Percentiles rank a stretch among this genome's conserved stretches.
phyloP scores from a whole-genome alignment of 2,113 vertebrate genomes.

The Pluvialis apricaria region DNA sequence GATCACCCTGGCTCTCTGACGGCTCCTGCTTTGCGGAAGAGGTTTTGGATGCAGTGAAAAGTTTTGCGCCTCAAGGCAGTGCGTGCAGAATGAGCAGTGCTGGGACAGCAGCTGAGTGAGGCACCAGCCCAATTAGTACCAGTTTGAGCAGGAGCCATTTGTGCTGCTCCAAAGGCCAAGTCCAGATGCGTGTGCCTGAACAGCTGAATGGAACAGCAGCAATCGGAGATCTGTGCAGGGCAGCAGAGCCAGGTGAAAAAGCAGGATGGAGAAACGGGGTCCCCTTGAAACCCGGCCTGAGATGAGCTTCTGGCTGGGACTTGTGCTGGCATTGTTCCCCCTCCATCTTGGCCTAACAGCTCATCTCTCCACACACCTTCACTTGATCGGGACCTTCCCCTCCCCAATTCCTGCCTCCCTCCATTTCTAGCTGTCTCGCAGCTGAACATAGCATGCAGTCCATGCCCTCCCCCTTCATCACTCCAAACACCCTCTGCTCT shows the following conservation, averaged over 20 bases:
- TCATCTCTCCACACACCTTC: neutral
- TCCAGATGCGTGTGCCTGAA: neutral
- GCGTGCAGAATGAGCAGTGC: rapidly evolving
- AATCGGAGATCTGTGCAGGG: neutral
- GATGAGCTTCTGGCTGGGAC: neutral
- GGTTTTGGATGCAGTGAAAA: neutral
- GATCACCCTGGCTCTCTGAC: neutral
- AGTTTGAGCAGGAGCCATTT: neutral
- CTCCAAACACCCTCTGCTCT: neutral
- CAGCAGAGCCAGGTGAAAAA: neutral
- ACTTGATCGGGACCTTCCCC: neutral
- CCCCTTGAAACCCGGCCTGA: neutral
- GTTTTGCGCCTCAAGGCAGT: neutral
- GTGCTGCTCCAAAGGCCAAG: neutral
- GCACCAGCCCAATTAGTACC: neutral
- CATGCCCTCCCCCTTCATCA: neutral
- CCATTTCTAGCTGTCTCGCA: neutral
- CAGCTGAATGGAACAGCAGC: neutral
- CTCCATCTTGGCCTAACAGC: neutral
- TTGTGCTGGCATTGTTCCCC: rapidly evolving
- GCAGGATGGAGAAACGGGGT: neutral
- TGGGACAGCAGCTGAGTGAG: neutral
- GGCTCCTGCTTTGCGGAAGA: neutral
- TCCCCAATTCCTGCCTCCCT: neutral
- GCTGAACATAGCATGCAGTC: neutral